Percentiles rank a stretch among this genome's conserved stretches.
Conservation (phyloP, 2,888 invertebrate genomes). For the Ichneumon xanthorius region DNA sequence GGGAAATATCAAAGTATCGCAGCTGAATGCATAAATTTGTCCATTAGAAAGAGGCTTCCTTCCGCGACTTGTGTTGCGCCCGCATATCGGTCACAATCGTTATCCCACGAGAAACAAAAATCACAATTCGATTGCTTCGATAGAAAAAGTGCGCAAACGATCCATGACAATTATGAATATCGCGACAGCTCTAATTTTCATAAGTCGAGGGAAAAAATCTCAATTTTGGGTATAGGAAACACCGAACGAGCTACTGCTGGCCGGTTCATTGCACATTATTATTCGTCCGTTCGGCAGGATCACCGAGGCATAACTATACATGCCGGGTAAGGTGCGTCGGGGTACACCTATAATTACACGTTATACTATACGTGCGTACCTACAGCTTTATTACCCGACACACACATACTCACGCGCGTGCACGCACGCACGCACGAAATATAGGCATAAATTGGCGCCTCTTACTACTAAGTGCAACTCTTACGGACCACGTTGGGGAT, state of each 20-base stretch:
- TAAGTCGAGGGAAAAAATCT: background rate
- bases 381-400: slow-evolving; percentile 54
- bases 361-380: slow-evolving; percentile 69
- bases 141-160: background rate
- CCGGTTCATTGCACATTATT: slow-evolving; percentile 45
- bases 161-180: background rate
- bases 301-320: slow-evolving; percentile 18
- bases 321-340: slow-evolving; percentile 71
- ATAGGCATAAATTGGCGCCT: background rate
- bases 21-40: background rate
- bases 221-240: background rate
- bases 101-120: background rate
- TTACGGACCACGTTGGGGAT: slow-evolving; percentile 63
- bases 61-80: background rate
- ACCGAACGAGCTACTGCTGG: slow-evolving; percentile 12
- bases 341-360: slow-evolving; percentile 75
- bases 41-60: background rate
- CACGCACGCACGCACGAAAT: background rate
- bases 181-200: background rate
- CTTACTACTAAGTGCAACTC: slow-evolving; percentile 38
- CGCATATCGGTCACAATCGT: background rate
- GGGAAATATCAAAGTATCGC: background rate
- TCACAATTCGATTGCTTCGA: background rate
- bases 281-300: slow-evolving; percentile 42
- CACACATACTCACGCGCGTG: background rate